These are phyloP conservation scores for Ctena decussata DNA, from an alignment of 2,888 invertebrate genomes.

Conservation along the genomic window DNA sequence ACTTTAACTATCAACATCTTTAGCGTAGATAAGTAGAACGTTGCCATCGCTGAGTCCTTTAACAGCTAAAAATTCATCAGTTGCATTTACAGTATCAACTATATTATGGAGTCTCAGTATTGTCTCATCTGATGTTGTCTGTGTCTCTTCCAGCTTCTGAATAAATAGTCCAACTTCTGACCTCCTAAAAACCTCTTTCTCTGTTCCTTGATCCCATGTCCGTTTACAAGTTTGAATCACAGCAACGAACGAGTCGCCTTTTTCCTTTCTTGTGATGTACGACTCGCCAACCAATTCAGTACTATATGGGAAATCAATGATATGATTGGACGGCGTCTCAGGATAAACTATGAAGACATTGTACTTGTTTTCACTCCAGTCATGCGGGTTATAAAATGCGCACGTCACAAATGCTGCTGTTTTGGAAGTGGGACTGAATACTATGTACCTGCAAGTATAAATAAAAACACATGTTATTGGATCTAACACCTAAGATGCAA, in stretches of 20 bases:
- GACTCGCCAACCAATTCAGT: slow-evolving; percentile 75
- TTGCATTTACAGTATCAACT: slow-evolving; percentile 57
- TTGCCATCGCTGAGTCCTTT: slow-evolving; percentile 58
- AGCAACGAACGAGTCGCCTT: slow-evolving; percentile 59
- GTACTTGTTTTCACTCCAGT: slow-evolving; percentile 76
- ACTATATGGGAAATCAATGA: slow-evolving; percentile 67
- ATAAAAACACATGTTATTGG: no score
- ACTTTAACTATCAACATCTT: slow-evolving; percentile 59
- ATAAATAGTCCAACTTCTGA: slow-evolving; percentile 65
- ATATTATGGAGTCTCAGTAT: slow-evolving; percentile 68
- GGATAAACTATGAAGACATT: slow-evolving; percentile 68
- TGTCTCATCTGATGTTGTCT: slow-evolving; percentile 37
- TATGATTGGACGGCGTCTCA: slow-evolving; percentile 56
- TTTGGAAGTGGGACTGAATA: slow-evolving; percentile 70
- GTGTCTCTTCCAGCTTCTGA: slow-evolving; percentile 45
- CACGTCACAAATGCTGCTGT: slow-evolving; percentile 72
- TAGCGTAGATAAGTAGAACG: slow-evolving; percentile 74
- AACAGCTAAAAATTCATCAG: slow-evolving; percentile 72
- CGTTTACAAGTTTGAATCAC: slow-evolving; percentile 70
- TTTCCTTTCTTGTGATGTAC: slow-evolving; percentile 53
- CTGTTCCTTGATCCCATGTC: slow-evolving; percentile 42
- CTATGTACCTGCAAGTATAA: slow-evolving; percentile 68
- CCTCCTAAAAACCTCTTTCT: slow-evolving; percentile 56
- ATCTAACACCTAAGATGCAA: no score
- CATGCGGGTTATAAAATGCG: slow-evolving; percentile 68